phyloP scores from a whole-genome alignment of 30 jellyfish, hydroid and myxozoan genomes.

The Hydra vulgaris region DNA sequence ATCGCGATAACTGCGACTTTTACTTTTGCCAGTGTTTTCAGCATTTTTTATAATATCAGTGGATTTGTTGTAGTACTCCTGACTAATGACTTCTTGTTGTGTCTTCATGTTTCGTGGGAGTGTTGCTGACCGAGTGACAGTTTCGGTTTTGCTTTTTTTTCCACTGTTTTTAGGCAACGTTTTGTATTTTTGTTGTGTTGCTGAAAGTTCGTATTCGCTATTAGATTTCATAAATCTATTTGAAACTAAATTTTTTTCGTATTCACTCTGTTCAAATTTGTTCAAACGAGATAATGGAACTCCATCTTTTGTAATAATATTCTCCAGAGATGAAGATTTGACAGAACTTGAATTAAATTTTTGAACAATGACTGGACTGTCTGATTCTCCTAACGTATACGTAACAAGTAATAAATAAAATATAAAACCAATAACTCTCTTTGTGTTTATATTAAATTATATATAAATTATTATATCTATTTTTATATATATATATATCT shows the following conservation, averaged over 20 bases:
- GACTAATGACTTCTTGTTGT: not conserved
- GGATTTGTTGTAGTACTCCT: not conserved
- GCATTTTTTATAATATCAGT: not conserved
- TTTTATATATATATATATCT: too few species aligned
- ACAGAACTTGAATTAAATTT: not conserved
- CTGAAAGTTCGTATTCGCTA: not conserved
- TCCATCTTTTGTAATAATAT: not conserved
- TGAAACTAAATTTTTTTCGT: not conserved
- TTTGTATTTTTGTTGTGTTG: not conserved
- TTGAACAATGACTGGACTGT: not conserved
- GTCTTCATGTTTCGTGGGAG: constrained; percentile 1
- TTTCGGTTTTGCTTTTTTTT: not conserved
- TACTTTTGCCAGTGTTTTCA: not conserved
- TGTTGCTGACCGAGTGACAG: not conserved
- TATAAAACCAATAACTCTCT: too few species aligned
- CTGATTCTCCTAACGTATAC: not conserved
- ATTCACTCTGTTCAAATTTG: too few species aligned
- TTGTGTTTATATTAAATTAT: too few species aligned
- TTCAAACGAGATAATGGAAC: not conserved
- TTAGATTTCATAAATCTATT: not conserved
- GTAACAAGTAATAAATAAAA: too few species aligned
- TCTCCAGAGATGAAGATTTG: not conserved
- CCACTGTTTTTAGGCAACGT: not conserved
- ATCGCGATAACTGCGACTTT: constrained; percentile 22
- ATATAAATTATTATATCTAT: too few species aligned